A percentile compares a stretch with the other conserved stretches of the same genome.
These are phyloP conservation scores for Melangyna quadrimaculata DNA, from an alignment of 2,888 invertebrate genomes.

Conservation along the genomic window DNA sequence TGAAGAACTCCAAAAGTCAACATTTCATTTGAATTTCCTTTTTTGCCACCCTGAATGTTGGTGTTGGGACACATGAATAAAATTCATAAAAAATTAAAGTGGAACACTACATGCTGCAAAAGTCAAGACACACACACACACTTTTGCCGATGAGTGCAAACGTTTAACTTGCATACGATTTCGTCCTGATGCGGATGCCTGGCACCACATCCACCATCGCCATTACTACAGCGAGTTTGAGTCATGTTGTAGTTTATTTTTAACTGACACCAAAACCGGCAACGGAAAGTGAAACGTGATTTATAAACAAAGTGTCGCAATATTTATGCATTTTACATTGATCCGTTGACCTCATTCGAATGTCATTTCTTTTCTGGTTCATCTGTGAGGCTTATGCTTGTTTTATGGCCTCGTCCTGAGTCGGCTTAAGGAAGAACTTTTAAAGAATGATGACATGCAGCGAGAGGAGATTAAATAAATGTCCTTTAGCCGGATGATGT, in stretches of 20 bases:
- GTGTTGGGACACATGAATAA: not conserved
- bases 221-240: not conserved
- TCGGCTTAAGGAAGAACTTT: not conserved
- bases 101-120: slow-evolving; percentile 10
- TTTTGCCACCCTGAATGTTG: not conserved
- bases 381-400: slow-evolving; percentile 15
- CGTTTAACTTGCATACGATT: not conserved
- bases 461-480: slow-evolving; percentile 16
- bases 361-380: slow-evolving; percentile 47
- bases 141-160: slow-evolving; percentile 33
- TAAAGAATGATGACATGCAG: not conserved
- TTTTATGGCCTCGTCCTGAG: not conserved
- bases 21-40: slow-evolving; percentile 28
- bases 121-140: not conserved
- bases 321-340: slow-evolving; percentile 52
- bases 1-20: slow-evolving; percentile 23
- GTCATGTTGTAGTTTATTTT: not conserved
- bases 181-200: slow-evolving; percentile 26
- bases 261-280: not conserved
- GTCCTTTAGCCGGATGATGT: slow-evolving; percentile 9
- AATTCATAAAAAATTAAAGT: slow-evolving; percentile 2
- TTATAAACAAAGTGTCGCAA: slow-evolving; percentile 56
- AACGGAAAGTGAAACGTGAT: slow-evolving; percentile 66
- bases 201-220: not conserved
- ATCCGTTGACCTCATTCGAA: slow-evolving; percentile 57